A percentile compares a stretch with the other conserved stretches of the same genome.
Evolutionary conservation across 2,888 invertebrate genomes (phyloP).

Genomic region (Harpalus rubripes): DNA sequence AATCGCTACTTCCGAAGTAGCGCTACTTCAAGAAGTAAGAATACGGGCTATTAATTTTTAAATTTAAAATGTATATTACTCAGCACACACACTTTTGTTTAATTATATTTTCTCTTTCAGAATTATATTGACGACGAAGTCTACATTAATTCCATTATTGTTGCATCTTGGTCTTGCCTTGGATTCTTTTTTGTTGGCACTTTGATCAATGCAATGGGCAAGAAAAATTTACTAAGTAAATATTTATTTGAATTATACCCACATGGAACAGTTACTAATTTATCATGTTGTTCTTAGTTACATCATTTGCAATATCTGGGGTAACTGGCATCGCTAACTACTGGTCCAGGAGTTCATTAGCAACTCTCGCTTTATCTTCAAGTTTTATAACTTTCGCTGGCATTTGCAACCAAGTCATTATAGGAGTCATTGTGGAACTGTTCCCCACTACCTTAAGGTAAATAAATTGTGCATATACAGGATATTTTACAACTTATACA

Average conservation of each 20-base stretch:
- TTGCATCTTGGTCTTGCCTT: constrained; percentile 82
- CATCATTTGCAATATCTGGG: constrained; percentile 73
- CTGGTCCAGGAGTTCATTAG: constrained; percentile 78
- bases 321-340: constrained; percentile 79
- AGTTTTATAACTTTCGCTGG: constrained; percentile 79
- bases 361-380: constrained; percentile 80
- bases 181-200: constrained; percentile 82
- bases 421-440: constrained; percentile 82
- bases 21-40: too few relatives aligned
- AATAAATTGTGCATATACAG: background rate
- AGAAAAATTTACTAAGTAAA: constrained; percentile 80
- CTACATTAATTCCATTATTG: constrained; percentile 85
- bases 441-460: constrained; percentile 85
- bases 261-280: background rate
- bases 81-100: too few relatives aligned
- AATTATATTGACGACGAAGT: constrained; percentile 74
- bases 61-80: too few relatives aligned
- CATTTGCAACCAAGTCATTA: constrained; percentile 81
- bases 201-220: constrained; percentile 79
- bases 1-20: too few relatives aligned
- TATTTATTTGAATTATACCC: background rate
- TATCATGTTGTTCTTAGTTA: constrained; percentile 28
- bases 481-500: too few relatives aligned
- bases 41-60: too few relatives aligned
- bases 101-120: constrained; percentile 25